These are phyloP conservation scores for Allacma fusca DNA, from an alignment of 2,888 invertebrate species.

Conservation along the genomic window DNA sequence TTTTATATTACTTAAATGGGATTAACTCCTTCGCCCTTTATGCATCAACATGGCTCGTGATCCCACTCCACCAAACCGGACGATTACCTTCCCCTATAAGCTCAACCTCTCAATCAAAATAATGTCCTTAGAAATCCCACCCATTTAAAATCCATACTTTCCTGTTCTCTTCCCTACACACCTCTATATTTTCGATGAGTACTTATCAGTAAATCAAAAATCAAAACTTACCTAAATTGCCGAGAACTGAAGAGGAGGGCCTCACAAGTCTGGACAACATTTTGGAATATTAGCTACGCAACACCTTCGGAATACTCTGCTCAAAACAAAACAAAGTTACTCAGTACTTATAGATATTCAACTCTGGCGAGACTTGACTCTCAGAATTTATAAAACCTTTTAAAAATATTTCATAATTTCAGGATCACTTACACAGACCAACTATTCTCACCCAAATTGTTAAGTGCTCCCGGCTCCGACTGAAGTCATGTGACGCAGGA, in stretches of 20 bases:
- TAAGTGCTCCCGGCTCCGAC: not conserved
- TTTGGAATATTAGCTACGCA: not conserved
- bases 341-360: not conserved
- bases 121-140: no score
- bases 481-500: not conserved
- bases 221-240: no score
- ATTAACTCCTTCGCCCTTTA: no score
- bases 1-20: not conserved
- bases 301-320: not conserved
- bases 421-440: not conserved
- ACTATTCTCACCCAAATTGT: slow-evolving; percentile 11
- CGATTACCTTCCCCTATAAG: no score
- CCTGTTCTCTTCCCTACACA: no score
- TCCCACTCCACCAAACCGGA: no score
- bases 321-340: not conserved
- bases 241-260: not conserved
- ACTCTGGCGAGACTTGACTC: no score
- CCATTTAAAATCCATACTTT: no score
- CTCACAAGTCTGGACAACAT: slow-evolving; percentile 44
- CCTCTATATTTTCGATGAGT: no score
- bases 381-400: not conserved
- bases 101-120: no score
- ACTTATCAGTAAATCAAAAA: no score
- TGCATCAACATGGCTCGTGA: no score
- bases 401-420: slow-evolving; percentile 17